These are phyloP conservation scores for Leuciscus idus DNA, from an alignment of 2,113 vertebrate genomes.

Conservation along the genomic window DNA sequence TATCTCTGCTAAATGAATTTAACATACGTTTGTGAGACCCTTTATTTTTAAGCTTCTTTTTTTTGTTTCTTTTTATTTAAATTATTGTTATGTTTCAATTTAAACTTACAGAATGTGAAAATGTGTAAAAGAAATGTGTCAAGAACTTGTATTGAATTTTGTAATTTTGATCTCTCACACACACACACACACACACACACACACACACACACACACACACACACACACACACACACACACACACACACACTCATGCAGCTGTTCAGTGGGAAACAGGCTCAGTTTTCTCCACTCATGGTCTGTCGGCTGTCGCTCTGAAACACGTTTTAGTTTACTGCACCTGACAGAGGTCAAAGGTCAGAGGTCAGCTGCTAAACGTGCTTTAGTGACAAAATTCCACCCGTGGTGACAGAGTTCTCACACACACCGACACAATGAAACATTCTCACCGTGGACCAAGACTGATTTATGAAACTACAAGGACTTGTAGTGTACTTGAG, in stretches of 20 bases:
- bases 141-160: too few species aligned
- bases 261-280: conserved; percentile 71
- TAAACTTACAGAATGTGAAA: too few species aligned
- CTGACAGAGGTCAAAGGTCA: conserved; percentile 67
- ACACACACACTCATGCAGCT: conserved; percentile 70
- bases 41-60: too few species aligned
- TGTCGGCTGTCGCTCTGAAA: conserved; percentile 66
- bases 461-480: conserved; percentile 14
- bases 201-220: conserved; percentile 11
- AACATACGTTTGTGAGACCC: too few species aligned
- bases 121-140: too few species aligned
- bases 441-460: background rate
- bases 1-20: too few species aligned
- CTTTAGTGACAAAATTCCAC: conserved; percentile 54
- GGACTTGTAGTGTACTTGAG: background rate
- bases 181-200: background rate
- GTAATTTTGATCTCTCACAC: too few species aligned
- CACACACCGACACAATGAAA: conserved; percentile 49
- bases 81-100: too few species aligned
- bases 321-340: conserved; percentile 75
- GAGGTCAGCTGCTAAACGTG: conserved; percentile 72
- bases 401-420: conserved; percentile 49
- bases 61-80: too few species aligned
- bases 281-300: conserved; percentile 69
- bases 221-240: conserved; percentile 55